phyloP scores from a whole-genome alignment of 2,888 invertebrate genomes.

The Agrotis exclamationis region DNA sequence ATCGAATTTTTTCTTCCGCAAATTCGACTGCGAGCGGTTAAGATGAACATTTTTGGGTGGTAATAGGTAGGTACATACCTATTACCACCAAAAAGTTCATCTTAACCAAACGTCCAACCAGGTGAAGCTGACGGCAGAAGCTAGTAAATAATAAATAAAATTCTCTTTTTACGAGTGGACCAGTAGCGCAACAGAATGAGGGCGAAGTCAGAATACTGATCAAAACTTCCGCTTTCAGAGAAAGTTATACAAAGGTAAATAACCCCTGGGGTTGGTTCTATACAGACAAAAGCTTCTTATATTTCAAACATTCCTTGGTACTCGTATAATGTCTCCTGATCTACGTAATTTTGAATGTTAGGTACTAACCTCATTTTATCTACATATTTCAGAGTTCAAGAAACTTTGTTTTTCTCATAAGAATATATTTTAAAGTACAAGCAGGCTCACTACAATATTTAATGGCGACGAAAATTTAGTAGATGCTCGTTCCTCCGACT shows the following conservation, averaged over 20 bases:
- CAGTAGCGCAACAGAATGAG: constrained; percentile 54
- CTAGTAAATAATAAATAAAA: constrained; percentile 16
- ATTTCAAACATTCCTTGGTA: constrained; percentile 26
- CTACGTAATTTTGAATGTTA: constrained; percentile 45
- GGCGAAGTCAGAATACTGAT: constrained; percentile 63
- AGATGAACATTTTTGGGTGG: too few relatives aligned
- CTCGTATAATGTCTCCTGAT: constrained; percentile 22
- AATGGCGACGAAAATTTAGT: constrained; percentile 29
- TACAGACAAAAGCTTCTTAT: constrained; percentile 17
- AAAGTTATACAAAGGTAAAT: constrained; percentile 64
- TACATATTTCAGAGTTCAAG: constrained; percentile 51
- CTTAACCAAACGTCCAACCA: neutral
- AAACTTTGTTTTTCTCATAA: constrained; percentile 38
- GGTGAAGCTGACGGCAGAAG: neutral
- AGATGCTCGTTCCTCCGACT: constrained; percentile 13
- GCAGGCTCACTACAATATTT: constrained; percentile 41
- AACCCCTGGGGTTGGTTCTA: constrained; percentile 44
- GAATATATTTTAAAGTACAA: constrained; percentile 55
- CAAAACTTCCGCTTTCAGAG: constrained; percentile 57
- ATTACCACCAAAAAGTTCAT: neutral
- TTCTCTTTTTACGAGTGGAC: constrained; percentile 28
- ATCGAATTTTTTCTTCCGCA: too few relatives aligned
- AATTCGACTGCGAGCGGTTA: too few relatives aligned
- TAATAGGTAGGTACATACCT: too few relatives aligned
- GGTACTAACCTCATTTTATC: constrained; percentile 36